These are phyloP conservation scores for Trogon melanurus DNA, from an alignment of 2,113 vertebrate species.

Conservation along the genomic window DNA sequence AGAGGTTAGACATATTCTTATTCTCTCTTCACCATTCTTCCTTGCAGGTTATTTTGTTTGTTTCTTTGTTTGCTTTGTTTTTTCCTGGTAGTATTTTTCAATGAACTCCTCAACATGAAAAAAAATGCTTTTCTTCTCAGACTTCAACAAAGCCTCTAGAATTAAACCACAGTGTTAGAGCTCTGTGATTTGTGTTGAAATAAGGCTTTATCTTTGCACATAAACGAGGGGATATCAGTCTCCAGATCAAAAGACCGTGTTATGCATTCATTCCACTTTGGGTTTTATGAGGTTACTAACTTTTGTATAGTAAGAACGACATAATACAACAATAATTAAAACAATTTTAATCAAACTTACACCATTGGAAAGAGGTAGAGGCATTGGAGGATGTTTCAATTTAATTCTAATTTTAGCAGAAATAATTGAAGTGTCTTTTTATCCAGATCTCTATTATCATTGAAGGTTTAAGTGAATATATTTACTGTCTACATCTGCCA, in stretches of 20 bases:
- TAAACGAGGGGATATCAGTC: constrained; percentile 9
- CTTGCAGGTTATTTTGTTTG: background rate
- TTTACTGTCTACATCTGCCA: background rate
- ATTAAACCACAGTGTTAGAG: constrained; percentile 50
- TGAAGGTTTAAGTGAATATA: background rate
- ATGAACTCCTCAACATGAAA: background rate
- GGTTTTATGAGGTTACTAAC: background rate
- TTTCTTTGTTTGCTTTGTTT: background rate
- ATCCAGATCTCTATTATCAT: background rate
- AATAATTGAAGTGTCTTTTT: background rate
- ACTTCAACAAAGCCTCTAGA: background rate
- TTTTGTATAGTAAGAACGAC: background rate
- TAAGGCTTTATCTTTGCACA: constrained; percentile 61
- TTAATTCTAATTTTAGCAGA: background rate
- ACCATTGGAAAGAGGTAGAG: background rate
- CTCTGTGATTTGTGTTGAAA: constrained; percentile 49
- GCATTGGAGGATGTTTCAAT: background rate
- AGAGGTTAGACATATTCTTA: background rate
- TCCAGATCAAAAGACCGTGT: constrained; percentile 39
- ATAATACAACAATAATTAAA: background rate
- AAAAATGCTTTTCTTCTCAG: background rate
- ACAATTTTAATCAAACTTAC: background rate
- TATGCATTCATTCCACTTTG: background rate
- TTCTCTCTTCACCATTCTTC: background rate
- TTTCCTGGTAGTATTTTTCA: background rate